Conservation (phyloP, 2,888 invertebrate species). For the Morinoia aosen region DNA sequence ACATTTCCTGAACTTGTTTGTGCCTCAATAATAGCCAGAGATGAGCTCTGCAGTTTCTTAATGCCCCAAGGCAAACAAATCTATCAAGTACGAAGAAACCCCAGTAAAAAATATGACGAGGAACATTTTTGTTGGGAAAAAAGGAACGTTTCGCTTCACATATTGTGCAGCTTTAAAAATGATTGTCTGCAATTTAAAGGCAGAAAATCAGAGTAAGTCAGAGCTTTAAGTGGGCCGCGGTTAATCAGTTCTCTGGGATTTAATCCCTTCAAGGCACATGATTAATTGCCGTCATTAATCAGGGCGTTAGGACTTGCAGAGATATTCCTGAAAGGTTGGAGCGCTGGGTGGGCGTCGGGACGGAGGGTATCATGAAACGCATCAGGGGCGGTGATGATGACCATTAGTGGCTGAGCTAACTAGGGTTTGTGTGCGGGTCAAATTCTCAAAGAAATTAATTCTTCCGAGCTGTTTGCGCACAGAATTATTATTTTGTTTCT, state of each 20-base stretch:
- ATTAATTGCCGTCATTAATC: constrained; percentile 22
- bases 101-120: no score
- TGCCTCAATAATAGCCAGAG: background rate
- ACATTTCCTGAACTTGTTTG: no score
- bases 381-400: background rate
- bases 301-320: background rate
- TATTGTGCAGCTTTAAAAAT: background rate
- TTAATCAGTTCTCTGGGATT: constrained; percentile 26
- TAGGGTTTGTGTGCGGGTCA: background rate
- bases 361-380: no score
- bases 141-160: background rate
- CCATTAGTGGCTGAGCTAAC: background rate
- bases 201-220: background rate
- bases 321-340: constrained; percentile 16
- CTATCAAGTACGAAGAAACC: background rate
- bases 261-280: constrained; percentile 15
- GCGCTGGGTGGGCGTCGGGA: background rate
- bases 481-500: no score
- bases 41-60: background rate
- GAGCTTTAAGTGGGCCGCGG: background rate
- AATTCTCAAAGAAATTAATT: background rate
- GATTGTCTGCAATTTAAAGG: background rate
- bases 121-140: background rate
- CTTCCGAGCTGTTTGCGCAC: no score
- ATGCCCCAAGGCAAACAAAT: background rate